Evolutionary conservation across 1,140 invertebrate species (phyloP).

Genomic region (Plodia interpunctella): DNA sequence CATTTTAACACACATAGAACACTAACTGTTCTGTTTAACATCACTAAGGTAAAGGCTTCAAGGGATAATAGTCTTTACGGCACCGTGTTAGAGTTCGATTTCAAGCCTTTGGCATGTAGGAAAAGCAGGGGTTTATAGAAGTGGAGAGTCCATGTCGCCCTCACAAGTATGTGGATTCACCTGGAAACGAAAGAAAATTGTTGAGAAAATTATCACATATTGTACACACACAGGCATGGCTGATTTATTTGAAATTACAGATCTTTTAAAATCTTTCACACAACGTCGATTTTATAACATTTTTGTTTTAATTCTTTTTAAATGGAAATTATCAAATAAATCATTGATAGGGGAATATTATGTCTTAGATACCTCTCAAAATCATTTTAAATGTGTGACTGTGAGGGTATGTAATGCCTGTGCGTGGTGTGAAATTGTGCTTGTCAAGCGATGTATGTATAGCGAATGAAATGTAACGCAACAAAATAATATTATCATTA

Average conservation of each 20-base stretch:
- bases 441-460: conserved; percentile 37
- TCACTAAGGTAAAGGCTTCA: conserved; percentile 51
- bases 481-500: too few relatives aligned
- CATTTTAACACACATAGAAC: conserved; percentile 63
- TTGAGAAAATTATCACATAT: not conserved
- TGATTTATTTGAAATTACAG: not conserved
- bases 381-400: too few relatives aligned
- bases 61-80: conserved; percentile 41
- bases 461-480: conserved; percentile 10
- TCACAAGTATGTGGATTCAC: conserved; percentile 78
- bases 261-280: too few relatives aligned
- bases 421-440: conserved; percentile 57
- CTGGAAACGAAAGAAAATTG: conserved; percentile 65
- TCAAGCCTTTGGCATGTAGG: conserved; percentile 41
- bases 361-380: too few relatives aligned
- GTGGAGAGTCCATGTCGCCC: conserved; percentile 45
- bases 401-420: conserved; percentile 12
- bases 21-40: conserved; percentile 51
- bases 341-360: too few relatives aligned
- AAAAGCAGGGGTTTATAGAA: conserved; percentile 50
- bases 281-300: too few relatives aligned
- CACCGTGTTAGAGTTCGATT: conserved; percentile 45
- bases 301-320: too few relatives aligned
- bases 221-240: conserved; percentile 13
- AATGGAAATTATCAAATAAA: too few relatives aligned